These are phyloP conservation scores for Trachelipus rathkii DNA, from an alignment of 1,140 invertebrate species.

Conservation along the genomic window DNA sequence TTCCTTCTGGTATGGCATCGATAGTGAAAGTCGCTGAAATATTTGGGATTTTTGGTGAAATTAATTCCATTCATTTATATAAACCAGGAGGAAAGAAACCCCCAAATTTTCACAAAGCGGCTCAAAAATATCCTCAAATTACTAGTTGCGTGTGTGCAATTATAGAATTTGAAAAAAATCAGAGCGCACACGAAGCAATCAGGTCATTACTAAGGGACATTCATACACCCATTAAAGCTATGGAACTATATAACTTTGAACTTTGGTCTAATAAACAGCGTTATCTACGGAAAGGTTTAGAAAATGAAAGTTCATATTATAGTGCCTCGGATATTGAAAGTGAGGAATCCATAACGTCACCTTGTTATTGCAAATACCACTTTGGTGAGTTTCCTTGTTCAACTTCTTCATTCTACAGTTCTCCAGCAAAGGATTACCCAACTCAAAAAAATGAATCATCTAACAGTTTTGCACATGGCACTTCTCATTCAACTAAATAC, in stretches of 20 bases:
- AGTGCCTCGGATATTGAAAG: conserved; percentile 38
- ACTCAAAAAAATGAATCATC: neutral
- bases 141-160: conserved; percentile 76
- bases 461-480: neutral
- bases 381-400: neutral
- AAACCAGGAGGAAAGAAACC: conserved; percentile 80
- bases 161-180: conserved; percentile 75
- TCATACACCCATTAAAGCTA: conserved; percentile 20
- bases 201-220: conserved; percentile 43
- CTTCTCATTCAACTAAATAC: too few relatives aligned
- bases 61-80: conserved; percentile 76
- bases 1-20: conserved; percentile 74
- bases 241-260: conserved; percentile 31
- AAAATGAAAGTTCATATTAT: conserved; percentile 40
- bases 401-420: neutral
- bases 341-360: conserved; percentile 23
- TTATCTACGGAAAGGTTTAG: conserved; percentile 6
- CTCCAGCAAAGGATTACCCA: neutral
- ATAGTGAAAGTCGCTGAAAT: conserved; percentile 83
- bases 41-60: conserved; percentile 80
- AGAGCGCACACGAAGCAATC: conserved; percentile 51
- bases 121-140: conserved; percentile 72
- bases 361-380: neutral
- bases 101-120: conserved; percentile 81
- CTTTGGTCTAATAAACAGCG: conserved; percentile 3